Base-by-base conservation (phyloP, 1,140 invertebrate genomes). In the Eubasilissa regina region DNA sequence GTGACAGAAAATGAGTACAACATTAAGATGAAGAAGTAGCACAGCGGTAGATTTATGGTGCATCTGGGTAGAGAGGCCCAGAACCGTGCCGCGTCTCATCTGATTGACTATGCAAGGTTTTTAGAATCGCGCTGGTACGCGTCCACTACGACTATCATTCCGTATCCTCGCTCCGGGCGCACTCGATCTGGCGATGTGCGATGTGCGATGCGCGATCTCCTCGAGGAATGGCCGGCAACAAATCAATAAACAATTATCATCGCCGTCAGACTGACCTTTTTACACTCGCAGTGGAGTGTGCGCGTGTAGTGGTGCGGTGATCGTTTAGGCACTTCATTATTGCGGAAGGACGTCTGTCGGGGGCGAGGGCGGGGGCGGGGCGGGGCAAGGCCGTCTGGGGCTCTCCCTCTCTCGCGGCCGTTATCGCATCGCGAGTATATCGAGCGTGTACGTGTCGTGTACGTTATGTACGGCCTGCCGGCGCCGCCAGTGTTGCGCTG, bases 321-420 rank as follows among this genome's bases (percentile, higher is more conserved):
- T 64, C 45, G 15, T 70, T 70, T 70, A 25, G 45, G 45, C 66
- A 70, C 47, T 70, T 70, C 43, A 70, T 70, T 35, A 64, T 64
- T 25, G 60, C 60, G 60, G 60, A 64, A 64, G 60, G 60, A 64
- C 60, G 60, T 21, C 55, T 58, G 55, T 21, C 25, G 25, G 60
- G 60, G 0, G n/a, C n/a, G n/a, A n/a, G 19, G 19, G 56, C 15
- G 58, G 19, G 44, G 45, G 8, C 45, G 64, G 72, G 17, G 51
- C 13, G 73, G 53, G 80, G 80, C 77, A 81, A 81, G 80, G 80
- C 75, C 80, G 80, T 74, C 77, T 79, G 80, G 76, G 9, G 66
- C n/a, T 68, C 77, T 70, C 66, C 53, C 77, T 74, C 77, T 74
- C 72, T 73, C 77, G 58, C 44, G 25, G 25, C 77, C 56, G 70